phyloP scores from a whole-genome alignment of 2,888 invertebrate genomes.

The Cataglyphis rosenhaueri region DNA sequence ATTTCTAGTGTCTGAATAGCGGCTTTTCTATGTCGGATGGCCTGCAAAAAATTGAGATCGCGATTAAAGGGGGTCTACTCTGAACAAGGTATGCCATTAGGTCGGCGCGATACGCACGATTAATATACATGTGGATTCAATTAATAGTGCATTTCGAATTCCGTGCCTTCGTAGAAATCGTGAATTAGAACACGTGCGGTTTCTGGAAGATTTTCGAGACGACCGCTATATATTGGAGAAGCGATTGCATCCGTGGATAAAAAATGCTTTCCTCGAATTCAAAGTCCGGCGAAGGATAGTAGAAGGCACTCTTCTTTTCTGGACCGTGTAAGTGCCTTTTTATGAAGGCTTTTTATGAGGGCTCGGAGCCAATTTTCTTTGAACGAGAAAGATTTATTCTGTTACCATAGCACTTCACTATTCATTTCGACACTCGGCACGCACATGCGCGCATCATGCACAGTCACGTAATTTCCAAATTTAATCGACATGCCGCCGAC shows the following conservation, averaged over 20 bases:
- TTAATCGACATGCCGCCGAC: constrained; percentile 50
- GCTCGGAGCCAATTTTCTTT: constrained; percentile 11
- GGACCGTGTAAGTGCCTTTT: background rate
- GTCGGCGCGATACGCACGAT: constrained; percentile 56
- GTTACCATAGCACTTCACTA: background rate
- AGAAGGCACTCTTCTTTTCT: background rate
- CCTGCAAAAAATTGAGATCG: constrained; percentile 40
- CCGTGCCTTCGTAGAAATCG: constrained; percentile 57
- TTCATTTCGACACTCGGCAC: background rate
- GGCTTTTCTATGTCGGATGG: constrained; percentile 29
- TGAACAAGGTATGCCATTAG: constrained; percentile 58
- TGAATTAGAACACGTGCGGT: constrained; percentile 58
- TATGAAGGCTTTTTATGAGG: background rate
- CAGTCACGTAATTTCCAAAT: constrained; percentile 55
- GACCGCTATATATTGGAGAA: constrained; percentile 4
- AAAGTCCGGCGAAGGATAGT: constrained; percentile 7
- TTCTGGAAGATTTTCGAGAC: constrained; percentile 64
- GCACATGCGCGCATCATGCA: background rate
- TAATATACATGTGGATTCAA: constrained; percentile 68
- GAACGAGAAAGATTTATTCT: constrained; percentile 14
- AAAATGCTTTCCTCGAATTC: constrained; percentile 26
- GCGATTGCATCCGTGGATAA: constrained; percentile 7
- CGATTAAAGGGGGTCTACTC: constrained; percentile 19
- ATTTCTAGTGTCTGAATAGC: constrained; percentile 27
- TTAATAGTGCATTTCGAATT: constrained; percentile 59